Evolutionary conservation across 2,797 vertebrate species (phyloP), one percentile per base, ranked within the genome.

Genomic region (Crax fasciolata): DNA sequence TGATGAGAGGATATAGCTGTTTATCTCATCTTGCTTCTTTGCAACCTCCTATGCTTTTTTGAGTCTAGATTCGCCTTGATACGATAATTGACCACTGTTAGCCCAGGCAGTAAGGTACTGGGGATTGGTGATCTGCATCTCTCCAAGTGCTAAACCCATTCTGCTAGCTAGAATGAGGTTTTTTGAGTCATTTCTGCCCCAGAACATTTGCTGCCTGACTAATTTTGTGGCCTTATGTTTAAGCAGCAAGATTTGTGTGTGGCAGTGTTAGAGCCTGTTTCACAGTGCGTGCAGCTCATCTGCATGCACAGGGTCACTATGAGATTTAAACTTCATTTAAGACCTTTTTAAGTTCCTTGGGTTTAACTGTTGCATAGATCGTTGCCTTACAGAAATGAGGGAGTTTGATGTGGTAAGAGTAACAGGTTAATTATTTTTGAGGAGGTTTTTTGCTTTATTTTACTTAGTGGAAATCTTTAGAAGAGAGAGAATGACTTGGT

Each of bases 311-410:
- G 55, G 82, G 51, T 84, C 84, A 79, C 58, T 32, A 14, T 30
- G 77, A 81, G 89, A 66, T 73, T 91, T 90, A 89, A 93, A 81
- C 63, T 25, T 51, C 11, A 0, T 49, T 61, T 93, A 94, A 92
- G 66, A 83, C 87, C 62, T 75, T 84, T 84, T 59, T 95, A 95
- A 96, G 84, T 87, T 89, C 25, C 30, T 88, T 63, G 75, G 44
- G 38, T 51, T 94, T 94, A 84, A 32, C 54, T 30, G 58, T 51
- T 66, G 24, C 0, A 0, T 78, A 17, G 70, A 27, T 55, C 66
- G 54, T 74, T 93, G 73, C 48, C 16, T 67, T 76, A 59, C 25
- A 49, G 44, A 62, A 78, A 30, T 49, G 70, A 82, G 58, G n/a
- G 43, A 71, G 13, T 81, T 87, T 72, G 38, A 49, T 11, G 5